A percentile compares a stretch with the other conserved stretches of the same genome.
These are phyloP conservation scores for Synanthedon vespiformis DNA, from an alignment of 2,888 invertebrate genomes.

Conservation along the genomic window DNA sequence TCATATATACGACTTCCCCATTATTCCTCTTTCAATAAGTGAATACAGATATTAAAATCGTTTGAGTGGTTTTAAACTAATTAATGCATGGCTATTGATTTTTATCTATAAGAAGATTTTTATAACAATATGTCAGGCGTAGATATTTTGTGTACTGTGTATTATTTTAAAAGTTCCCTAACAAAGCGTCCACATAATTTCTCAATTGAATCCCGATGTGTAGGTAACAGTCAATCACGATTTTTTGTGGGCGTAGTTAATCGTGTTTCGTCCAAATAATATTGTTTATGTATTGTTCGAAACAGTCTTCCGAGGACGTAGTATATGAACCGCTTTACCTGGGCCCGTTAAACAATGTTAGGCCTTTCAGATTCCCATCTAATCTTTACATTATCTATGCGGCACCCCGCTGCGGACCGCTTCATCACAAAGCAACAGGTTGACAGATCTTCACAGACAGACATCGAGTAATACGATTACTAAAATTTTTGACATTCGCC, in stretches of 20 bases:
- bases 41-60: too few relatives aligned
- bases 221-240: neutral
- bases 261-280: conserved; percentile 56
- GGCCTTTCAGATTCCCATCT: conserved; percentile 60
- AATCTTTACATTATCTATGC: conserved; percentile 59
- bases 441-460: conserved; percentile 62
- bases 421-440: conserved; percentile 66
- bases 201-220: neutral
- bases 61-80: too few relatives aligned
- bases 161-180: too few relatives aligned
- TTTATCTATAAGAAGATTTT: too few relatives aligned
- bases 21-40: too few relatives aligned
- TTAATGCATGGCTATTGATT: too few relatives aligned
- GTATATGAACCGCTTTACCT: conserved; percentile 39
- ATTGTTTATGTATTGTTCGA: conserved; percentile 63
- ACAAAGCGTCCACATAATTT: neutral
- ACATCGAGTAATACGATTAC: conserved; percentile 57
- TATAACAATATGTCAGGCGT: too few relatives aligned
- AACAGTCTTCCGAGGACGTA: conserved; percentile 37
- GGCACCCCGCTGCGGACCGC: conserved; percentile 55
- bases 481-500: conserved; percentile 39
- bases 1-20: too few relatives aligned
- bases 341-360: conserved; percentile 57
- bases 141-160: too few relatives aligned
- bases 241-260: conserved; percentile 13